phyloP scores from a whole-genome alignment of 2,797 vertebrate species.

The Tokudaia tokunoshimensis region DNA sequence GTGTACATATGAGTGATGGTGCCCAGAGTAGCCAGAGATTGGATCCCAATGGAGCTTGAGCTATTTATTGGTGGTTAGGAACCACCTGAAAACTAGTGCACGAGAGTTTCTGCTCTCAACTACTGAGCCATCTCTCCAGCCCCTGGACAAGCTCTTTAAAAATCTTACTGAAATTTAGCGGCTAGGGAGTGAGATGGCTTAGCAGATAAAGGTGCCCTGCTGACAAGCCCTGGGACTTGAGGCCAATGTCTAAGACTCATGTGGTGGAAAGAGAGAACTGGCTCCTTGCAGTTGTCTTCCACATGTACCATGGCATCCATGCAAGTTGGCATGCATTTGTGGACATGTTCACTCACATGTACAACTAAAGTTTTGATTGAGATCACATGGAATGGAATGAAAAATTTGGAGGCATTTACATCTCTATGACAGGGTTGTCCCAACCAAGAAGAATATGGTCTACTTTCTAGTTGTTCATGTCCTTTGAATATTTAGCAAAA shows the following conservation, averaged over 20 bases:
- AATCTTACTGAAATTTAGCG: neutral
- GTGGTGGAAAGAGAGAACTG: neutral
- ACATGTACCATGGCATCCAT: neutral
- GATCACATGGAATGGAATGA: conserved; percentile 31
- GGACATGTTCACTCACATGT: neutral
- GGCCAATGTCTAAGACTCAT: neutral
- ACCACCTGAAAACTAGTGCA: neutral
- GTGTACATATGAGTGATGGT: too few relatives aligned
- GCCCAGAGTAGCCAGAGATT: neutral
- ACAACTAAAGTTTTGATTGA: neutral
- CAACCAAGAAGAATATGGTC: neutral
- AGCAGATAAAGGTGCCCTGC: neutral
- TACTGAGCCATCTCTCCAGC: neutral
- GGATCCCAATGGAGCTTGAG: neutral
- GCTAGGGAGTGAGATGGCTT: neutral
- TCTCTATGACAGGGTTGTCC: neutral
- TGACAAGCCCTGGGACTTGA: neutral
- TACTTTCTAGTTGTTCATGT: conserved; percentile 21
- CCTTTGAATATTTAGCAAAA: conserved; percentile 25
- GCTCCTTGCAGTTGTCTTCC: neutral
- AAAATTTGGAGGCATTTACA: neutral
- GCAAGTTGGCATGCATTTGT: neutral
- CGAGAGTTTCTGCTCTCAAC: neutral
- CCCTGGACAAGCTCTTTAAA: neutral
- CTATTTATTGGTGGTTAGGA: neutral